Evolutionary conservation across 2,888 invertebrate genomes (phyloP), one percentile per base, ranked within the genome.

Genomic region (Achlya flavicornis): DNA sequence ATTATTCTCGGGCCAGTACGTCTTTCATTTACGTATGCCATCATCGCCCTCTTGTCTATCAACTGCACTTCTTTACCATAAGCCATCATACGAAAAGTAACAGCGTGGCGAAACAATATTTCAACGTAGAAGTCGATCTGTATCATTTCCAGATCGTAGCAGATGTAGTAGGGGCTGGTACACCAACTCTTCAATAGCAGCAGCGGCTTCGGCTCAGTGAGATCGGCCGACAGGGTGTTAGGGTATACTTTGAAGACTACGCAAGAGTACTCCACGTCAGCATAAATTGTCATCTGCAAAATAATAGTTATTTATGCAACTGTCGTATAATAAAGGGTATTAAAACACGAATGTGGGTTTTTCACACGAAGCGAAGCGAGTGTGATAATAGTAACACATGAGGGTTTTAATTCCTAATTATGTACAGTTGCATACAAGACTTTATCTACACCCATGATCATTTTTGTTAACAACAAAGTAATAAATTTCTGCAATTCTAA

Each of bases 231-330:
- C 26, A 26, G 26, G 4, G 3, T 1, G 6, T 58, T 14, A 4
- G 4, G n/a, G 35, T n/a, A 58, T 33, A 58, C 38, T 14, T 64
- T 67, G 64, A 87, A 79, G 0, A 77, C 64, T 0, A 87, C 65
- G 70, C 87, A 88, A 0, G 83, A 80, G 65, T 86, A 88, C 35
- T 86, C 87, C 4, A 79, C 65, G 32, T 73, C 63, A 0, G 76
- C 64, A 61, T 73, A 66, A 8, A 87, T 69, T 16, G 86, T 78
- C 59, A 87, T 62, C 87, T 87, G 79, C 10, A 78, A 26, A 73
- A 57, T 19, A n/a, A n/a, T n/a, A n/a, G n/a, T n/a, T n/a, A n/a
- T n/a, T n/a, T n/a, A n/a, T n/a, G n/a, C n/a, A n/a, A n/a, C n/a
- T n/a, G n/a, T n/a, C n/a, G n/a, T n/a, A n/a, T n/a, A n/a, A n/a